phyloP scores from a whole-genome alignment of 1,140 invertebrate species.

The Eupristina koningsbergeri region DNA sequence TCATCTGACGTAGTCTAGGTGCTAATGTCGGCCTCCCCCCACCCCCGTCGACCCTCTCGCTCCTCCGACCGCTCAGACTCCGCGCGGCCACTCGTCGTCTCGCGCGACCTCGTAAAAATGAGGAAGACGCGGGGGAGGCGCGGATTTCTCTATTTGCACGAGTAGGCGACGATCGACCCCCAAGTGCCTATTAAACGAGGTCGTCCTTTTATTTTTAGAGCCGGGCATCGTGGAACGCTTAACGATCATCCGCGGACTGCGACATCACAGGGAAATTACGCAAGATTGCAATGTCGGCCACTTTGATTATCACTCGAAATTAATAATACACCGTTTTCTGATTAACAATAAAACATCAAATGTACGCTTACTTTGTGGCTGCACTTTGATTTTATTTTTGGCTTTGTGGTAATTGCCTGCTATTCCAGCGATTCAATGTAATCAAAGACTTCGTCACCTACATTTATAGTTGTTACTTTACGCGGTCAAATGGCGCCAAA shows the following conservation, averaged over 20 bases:
- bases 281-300: constrained; percentile 3
- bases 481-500: no score
- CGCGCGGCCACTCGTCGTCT: no score
- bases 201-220: constrained; percentile 49
- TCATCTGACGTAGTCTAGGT: constrained; percentile 48
- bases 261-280: neutral
- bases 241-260: neutral
- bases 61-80: neutral
- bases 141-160: constrained; percentile 25
- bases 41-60: neutral
- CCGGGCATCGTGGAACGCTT: constrained; percentile 10
- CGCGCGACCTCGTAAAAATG: constrained; percentile 41
- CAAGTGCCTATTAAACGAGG: constrained; percentile 39
- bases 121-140: neutral
- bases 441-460: no score
- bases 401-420: neutral
- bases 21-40: constrained; percentile 19
- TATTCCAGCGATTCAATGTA: neutral
- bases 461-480: no score
- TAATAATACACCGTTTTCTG: neutral
- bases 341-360: neutral
- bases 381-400: neutral
- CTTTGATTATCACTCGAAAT: neutral
- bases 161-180: constrained; percentile 38
- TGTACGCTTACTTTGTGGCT: neutral